Percentiles rank a stretch among this genome's conserved stretches.
Evolutionary conservation across 1,140 invertebrate genomes (phyloP).

Genomic region (Pseudomyrmex flavicornis): DNA sequence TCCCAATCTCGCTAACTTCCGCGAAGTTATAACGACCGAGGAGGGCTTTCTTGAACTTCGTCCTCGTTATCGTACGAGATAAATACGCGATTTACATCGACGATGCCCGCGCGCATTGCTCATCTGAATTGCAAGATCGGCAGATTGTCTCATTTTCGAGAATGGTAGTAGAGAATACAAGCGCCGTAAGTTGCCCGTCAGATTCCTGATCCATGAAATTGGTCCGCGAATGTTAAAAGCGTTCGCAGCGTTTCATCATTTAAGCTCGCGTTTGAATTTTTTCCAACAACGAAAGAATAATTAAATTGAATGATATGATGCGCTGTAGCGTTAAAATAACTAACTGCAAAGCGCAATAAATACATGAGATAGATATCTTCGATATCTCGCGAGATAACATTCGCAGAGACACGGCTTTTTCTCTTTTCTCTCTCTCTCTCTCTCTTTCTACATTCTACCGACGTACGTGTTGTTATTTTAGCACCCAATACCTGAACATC

Average conservation of each 20-base stretch:
- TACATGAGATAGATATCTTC: no score
- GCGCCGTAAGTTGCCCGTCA: background rate
- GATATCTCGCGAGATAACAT: slow-evolving; percentile 2
- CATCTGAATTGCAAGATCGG: slow-evolving; percentile 33
- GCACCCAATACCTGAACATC: background rate
- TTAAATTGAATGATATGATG: background rate
- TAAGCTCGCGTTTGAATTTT: background rate
- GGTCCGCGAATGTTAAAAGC: background rate
- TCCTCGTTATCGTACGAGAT: slow-evolving; percentile 45
- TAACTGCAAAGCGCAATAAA: no score
- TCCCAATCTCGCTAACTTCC: slow-evolving; percentile 29
- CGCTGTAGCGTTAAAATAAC: no score
- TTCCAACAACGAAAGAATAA: slow-evolving; percentile 15
- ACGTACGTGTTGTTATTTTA: background rate
- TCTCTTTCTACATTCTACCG: slow-evolving; percentile 10
- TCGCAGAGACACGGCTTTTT: background rate
- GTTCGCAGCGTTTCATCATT: background rate
- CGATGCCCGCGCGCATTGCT: slow-evolving; percentile 21
- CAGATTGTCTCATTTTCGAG: slow-evolving; percentile 6
- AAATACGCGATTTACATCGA: slow-evolving; percentile 61
- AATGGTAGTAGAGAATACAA: background rate
- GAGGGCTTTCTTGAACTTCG: slow-evolving; percentile 42
- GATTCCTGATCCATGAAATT: background rate
- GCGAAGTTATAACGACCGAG: slow-evolving; percentile 51
- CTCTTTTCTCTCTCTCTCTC: no score